A percentile compares a stretch with the other conserved stretches of the same genome.
phyloP scores from a whole-genome alignment of 2,113 vertebrate genomes.

The Nerophis ophidion region DNA sequence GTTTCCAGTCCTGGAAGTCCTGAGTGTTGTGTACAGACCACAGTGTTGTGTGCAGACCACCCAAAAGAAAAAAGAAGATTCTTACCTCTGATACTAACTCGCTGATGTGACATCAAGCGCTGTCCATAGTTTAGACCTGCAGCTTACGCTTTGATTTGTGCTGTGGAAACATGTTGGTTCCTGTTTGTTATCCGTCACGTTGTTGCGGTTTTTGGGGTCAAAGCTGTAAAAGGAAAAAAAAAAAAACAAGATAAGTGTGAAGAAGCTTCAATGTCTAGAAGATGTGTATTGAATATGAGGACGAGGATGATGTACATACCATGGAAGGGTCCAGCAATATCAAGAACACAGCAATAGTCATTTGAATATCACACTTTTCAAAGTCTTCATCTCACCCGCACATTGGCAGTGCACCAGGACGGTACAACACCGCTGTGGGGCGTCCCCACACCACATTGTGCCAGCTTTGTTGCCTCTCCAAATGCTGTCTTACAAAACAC shows the following conservation, averaged over 20 bases:
- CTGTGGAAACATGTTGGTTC: constrained; percentile 52
- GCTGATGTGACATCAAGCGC: constrained; percentile 61
- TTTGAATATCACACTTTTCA: constrained; percentile 25
- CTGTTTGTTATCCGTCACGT: constrained; percentile 36
- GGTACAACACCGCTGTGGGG: too few species aligned
- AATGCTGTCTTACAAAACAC: constrained; percentile 58
- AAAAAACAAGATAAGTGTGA: constrained; percentile 6
- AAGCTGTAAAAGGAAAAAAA: constrained; percentile 7
- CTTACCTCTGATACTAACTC: constrained; percentile 66
- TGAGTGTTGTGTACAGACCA: constrained; percentile 36
- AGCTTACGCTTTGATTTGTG: constrained; percentile 46
- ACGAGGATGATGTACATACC: constrained; percentile 12
- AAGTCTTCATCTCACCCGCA: too few species aligned
- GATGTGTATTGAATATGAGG: constrained; percentile 16
- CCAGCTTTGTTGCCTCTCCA: constrained; percentile 22
- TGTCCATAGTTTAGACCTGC: constrained; percentile 50
- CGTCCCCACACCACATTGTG: too few species aligned
- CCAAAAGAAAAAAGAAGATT: constrained; percentile 13
- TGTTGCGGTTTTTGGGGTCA: constrained; percentile 44
- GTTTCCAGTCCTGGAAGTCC: constrained; percentile 40
- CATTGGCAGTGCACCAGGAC: constrained; percentile 46
- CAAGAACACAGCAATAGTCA: constrained; percentile 69
- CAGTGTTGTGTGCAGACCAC: constrained; percentile 25
- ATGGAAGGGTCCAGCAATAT: constrained; percentile 66
- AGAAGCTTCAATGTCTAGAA: constrained; percentile 37